These are phyloP conservation scores for Apus apus DNA, from an alignment of 2,113 vertebrate species.

Conservation along the genomic window DNA sequence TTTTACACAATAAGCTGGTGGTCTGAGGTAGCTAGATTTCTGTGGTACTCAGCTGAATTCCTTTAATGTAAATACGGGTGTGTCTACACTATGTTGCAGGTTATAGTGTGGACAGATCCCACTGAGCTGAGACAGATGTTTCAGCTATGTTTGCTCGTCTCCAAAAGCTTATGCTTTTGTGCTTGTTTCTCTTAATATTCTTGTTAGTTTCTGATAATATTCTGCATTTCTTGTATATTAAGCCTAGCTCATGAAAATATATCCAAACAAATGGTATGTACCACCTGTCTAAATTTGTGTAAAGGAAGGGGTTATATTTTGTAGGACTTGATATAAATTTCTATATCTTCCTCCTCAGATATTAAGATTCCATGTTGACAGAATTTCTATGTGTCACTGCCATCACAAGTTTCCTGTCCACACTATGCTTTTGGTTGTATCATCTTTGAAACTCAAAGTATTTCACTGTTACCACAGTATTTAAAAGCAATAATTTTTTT, in stretches of 20 bases:
- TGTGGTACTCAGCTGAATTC: not conserved
- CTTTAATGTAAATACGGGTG: not conserved
- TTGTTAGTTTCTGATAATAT: slow-evolving; percentile 56
- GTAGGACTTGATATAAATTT: slow-evolving; percentile 10
- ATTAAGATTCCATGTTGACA: slow-evolving; percentile 11
- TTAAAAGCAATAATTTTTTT: slow-evolving; percentile 13
- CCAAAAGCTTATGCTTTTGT: slow-evolving; percentile 45
- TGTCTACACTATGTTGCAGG: not conserved
- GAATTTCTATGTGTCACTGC: slow-evolving; percentile 69
- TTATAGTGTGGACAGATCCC: not conserved
- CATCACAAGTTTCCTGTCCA: slow-evolving; percentile 73
- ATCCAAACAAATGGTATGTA: not conserved
- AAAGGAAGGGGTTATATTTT: slow-evolving; percentile 29
- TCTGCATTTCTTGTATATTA: slow-evolving; percentile 58
- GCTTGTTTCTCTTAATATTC: slow-evolving; percentile 54
- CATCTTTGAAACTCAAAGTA: slow-evolving; percentile 62
- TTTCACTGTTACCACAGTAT: slow-evolving; percentile 71
- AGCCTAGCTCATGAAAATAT: slow-evolving; percentile 12
- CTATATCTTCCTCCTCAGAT: not conserved
- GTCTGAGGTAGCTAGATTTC: not conserved
- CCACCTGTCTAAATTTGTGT: slow-evolving; percentile 19
- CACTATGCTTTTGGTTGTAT: slow-evolving; percentile 78
- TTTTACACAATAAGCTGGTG: not conserved
- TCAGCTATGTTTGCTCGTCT: slow-evolving; percentile 45
- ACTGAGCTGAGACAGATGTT: slow-evolving; percentile 22